Percentiles rank a stretch among this genome's conserved stretches.
Conservation (phyloP, 2,113 vertebrate genomes). For the Myanophis thanlyinensis region DNA sequence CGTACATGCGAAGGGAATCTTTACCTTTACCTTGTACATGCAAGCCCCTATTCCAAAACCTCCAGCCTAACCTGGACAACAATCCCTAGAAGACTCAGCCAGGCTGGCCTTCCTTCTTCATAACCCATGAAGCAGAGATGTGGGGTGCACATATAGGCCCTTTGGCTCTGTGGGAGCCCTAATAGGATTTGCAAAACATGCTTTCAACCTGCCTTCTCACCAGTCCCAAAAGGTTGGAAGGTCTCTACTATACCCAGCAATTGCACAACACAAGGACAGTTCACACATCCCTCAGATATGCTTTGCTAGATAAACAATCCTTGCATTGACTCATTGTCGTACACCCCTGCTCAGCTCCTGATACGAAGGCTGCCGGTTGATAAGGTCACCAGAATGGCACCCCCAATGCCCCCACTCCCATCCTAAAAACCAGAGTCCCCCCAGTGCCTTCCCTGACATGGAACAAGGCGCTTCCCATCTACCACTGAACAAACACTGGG, state of each 20-base stretch:
- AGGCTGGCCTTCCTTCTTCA: not conserved
- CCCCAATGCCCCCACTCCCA: not conserved
- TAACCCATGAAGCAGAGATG: not conserved
- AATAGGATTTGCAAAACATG: not conserved
- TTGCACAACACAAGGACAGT: not conserved
- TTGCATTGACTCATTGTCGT: not conserved
- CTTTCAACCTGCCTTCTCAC: not conserved
- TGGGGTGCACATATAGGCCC: not conserved
- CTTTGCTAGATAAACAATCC: not conserved
- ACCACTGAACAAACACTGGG: not conserved
- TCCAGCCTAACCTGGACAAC: not conserved
- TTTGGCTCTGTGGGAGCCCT: not conserved
- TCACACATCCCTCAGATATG: not conserved
- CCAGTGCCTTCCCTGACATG: not conserved
- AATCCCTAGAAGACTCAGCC: not conserved
- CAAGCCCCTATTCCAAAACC: not conserved
- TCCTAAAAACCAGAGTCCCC: not conserved
- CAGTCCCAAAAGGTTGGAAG: not conserved
- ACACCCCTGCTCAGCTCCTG: not conserved
- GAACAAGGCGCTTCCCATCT: not conserved
- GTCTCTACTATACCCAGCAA: not conserved
- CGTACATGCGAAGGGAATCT: no score
- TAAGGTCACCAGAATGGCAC: not conserved
- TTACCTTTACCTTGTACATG: no score
- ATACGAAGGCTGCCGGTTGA: not conserved